Base-by-base conservation (phyloP, 35 echinoderm and acorn worm genomes). In the Anneissia japonica region DNA sequence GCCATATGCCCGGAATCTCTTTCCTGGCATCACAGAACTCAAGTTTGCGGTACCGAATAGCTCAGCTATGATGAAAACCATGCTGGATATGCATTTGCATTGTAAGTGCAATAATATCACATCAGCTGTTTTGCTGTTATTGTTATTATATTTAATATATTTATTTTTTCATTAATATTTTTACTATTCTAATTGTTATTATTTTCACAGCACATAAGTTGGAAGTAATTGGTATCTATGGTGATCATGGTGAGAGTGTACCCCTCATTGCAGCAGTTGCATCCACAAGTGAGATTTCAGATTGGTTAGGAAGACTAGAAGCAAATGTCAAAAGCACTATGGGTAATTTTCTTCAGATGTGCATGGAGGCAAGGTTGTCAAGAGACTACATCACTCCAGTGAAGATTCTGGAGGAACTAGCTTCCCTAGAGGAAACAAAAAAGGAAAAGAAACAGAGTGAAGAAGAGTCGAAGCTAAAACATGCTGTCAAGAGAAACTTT, bases 11-110 rank as follows among this genome's bases (percentile, higher is more conserved):
- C 82, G 87, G 29, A 87, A 91, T 30, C 80, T 93, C 0, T 98
- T 98, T 43, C 83, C 91, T 3, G 89, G 89, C 0, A 83, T 98
- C 35, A 39, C 30, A 4, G 39, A 84, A 34, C 76, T 98, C 12
- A 78, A 81, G n/a, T 92, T 94, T 80, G 89, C 83, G 40, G 39
- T 92, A 13, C 87, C 96, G 30, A 35, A 79, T 26, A 85, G 80
- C 19, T 55, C 33, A 13, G 46, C 89, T 46, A 81, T 74, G 5
- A 87, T 89, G 31, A 79, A 82, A 17, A 92, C 86, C 38, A 77
- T 87, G 3, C 77, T 99, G 85, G 96, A 99, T 84, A 37, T 99
- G 28, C 86, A 91, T 28, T 35, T 99, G 32, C 90, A 99, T 94
- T 89, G 96, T 99, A 80, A 88, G 79, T 77, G 23, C 0, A 64